phyloP scores from a whole-genome alignment of 2,113 vertebrate genomes.

The Zingel zingel region DNA sequence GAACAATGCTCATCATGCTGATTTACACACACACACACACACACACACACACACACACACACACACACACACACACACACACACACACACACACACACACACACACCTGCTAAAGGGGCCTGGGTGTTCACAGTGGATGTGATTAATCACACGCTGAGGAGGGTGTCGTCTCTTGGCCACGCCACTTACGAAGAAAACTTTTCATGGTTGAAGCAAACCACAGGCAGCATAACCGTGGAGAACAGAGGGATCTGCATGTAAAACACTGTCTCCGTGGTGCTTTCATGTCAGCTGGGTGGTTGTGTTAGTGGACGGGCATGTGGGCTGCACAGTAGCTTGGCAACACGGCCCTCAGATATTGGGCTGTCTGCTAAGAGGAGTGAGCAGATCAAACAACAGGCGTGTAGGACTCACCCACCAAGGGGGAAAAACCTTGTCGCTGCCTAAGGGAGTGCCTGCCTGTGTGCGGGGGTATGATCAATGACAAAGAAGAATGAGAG shows the following conservation, averaged over 20 bases:
- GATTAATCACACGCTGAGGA: slow-evolving; percentile 28
- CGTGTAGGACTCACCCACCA: slow-evolving; percentile 9
- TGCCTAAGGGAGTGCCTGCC: slow-evolving; percentile 20
- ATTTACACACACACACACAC: background rate
- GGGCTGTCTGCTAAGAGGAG: slow-evolving; percentile 23
- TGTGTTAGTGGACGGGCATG: slow-evolving; percentile 30
- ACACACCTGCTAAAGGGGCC: background rate
- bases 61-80: background rate
- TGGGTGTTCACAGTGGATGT: background rate
- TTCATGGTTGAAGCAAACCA: slow-evolving; percentile 12
- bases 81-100: too few species aligned
- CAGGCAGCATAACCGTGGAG: slow-evolving; percentile 12
- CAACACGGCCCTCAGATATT: slow-evolving; percentile 32
- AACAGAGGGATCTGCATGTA: slow-evolving; percentile 8
- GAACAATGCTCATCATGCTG: slow-evolving; percentile 30
- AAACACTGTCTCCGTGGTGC: slow-evolving; percentile 26
- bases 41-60: background rate
- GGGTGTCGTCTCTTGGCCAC: slow-evolving; percentile 20
- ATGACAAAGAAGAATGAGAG: slow-evolving; percentile 29
- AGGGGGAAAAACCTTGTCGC: slow-evolving; percentile 33
- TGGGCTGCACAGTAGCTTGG: slow-evolving; percentile 38
- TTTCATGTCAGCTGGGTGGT: slow-evolving; percentile 31
- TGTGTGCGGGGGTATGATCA: background rate
- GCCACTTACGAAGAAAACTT: slow-evolving; percentile 17
- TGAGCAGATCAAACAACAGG: slow-evolving; percentile 46